These are phyloP conservation scores for Podarcis siculus DNA, from an alignment of 2,797 vertebrate genomes.

Conservation along the genomic window DNA sequence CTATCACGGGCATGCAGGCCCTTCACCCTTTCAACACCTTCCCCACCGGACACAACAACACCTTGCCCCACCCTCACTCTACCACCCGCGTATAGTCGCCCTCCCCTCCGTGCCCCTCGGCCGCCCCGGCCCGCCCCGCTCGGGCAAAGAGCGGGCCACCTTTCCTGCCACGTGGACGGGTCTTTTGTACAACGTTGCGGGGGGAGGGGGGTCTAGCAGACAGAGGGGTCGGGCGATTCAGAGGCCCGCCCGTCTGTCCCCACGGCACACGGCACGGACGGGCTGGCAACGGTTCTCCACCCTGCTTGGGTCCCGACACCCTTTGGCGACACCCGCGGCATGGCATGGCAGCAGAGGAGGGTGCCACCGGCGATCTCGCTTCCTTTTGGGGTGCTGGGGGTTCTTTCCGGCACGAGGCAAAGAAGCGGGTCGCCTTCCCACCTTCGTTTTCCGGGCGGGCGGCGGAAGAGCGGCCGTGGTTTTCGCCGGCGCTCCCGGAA, in stretches of 20 bases:
- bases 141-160: neutral
- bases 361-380: neutral
- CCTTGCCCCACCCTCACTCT: constrained; percentile 92
- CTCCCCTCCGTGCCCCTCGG: constrained; percentile 25
- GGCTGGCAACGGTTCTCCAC: neutral
- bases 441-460: neutral
- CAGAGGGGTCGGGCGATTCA: neutral
- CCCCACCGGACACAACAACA: constrained; percentile 91
- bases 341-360: neutral
- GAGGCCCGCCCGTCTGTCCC: neutral
- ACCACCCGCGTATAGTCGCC: constrained; percentile 91
- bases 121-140: neutral
- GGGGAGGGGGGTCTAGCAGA: neutral
- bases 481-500: too few species aligned
- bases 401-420: neutral
- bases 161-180: constrained; percentile 23
- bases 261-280: neutral
- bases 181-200: constrained; percentile 21
- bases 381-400: too few species aligned
- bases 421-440: neutral
- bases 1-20: constrained; percentile 89
- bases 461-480: too few species aligned
- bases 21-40: constrained; percentile 88
- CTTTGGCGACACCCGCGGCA: neutral
- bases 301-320: neutral